Percentiles rank a stretch among this genome's conserved stretches.
phyloP scores from a whole-genome alignment of 2,113 vertebrate species.

The Embiotoca jacksoni region DNA sequence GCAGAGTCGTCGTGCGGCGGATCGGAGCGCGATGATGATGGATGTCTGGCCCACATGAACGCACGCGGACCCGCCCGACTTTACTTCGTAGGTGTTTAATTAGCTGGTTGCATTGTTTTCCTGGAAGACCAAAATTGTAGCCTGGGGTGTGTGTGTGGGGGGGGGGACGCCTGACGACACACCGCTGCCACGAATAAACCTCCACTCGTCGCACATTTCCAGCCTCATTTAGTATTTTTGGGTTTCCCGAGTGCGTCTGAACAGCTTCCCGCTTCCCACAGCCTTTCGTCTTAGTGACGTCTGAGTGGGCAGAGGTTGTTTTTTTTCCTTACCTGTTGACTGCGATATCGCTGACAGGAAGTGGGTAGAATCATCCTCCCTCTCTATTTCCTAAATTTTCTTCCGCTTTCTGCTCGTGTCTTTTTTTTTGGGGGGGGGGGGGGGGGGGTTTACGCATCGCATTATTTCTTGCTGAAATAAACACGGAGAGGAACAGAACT shows the following conservation, averaged over 20 bases:
- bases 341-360: constrained; percentile 4
- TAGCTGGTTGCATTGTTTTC: constrained; percentile 58
- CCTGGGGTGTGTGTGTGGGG: not conserved
- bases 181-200: constrained; percentile 22
- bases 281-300: constrained; percentile 10
- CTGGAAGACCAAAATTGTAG: constrained; percentile 42
- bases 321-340: constrained; percentile 22
- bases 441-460: not conserved
- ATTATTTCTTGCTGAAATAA: constrained; percentile 1
- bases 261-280: constrained; percentile 9
- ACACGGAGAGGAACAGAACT: constrained; percentile 33
- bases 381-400: not conserved
- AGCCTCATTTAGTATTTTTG: constrained; percentile 1
- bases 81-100: constrained; percentile 61
- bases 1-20: constrained; percentile 17
- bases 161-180: not conserved
- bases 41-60: constrained; percentile 51
- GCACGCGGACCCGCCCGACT: not conserved
- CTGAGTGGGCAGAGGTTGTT: not conserved
- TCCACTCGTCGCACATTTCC: constrained; percentile 23
- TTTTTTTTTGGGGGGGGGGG: not conserved
- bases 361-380: not conserved
- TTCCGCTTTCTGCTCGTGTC: not conserved
- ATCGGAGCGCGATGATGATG: constrained; percentile 36
- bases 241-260: not conserved